phyloP scores from a whole-genome alignment of 2,113 vertebrate species.

The Tachuris rubrigastra region DNA sequence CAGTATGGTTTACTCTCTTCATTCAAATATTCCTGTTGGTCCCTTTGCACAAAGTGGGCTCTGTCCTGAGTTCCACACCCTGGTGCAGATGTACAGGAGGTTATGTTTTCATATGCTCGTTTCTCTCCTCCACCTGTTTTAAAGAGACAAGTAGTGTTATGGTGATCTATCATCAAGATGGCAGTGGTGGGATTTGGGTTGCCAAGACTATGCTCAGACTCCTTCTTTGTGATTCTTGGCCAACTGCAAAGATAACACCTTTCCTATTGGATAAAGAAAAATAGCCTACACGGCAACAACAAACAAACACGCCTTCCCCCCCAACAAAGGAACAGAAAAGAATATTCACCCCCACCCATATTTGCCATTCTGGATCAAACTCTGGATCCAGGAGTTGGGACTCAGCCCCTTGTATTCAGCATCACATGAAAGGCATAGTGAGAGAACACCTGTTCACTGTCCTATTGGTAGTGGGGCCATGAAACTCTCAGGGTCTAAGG shows the following conservation, averaged over 20 bases:
- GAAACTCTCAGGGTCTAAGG: not conserved
- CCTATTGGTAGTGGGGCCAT: not conserved
- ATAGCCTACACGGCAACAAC: not conserved
- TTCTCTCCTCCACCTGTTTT: not conserved
- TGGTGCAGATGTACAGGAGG: not conserved
- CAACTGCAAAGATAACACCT: not conserved
- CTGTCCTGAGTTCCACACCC: not conserved
- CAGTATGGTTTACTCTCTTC: not conserved
- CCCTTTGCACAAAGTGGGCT: fast-evolving
- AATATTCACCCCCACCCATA: not conserved
- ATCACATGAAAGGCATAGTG: not conserved
- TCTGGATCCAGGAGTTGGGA: not conserved
- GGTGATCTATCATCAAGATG: not conserved
- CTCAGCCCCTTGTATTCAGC: not conserved
- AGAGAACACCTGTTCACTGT: not conserved
- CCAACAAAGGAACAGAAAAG: not conserved
- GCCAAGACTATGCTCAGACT: not conserved
- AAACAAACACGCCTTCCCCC: not conserved
- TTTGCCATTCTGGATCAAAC: not conserved
- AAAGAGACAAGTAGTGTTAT: not conserved
- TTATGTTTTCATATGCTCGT: not conserved
- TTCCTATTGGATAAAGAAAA: not conserved
- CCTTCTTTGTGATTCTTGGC: not conserved
- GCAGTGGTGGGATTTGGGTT: not conserved
- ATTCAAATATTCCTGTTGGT: not conserved